phyloP scores from a whole-genome alignment of 2,888 invertebrate species.

The Prenolepis imparis region DNA sequence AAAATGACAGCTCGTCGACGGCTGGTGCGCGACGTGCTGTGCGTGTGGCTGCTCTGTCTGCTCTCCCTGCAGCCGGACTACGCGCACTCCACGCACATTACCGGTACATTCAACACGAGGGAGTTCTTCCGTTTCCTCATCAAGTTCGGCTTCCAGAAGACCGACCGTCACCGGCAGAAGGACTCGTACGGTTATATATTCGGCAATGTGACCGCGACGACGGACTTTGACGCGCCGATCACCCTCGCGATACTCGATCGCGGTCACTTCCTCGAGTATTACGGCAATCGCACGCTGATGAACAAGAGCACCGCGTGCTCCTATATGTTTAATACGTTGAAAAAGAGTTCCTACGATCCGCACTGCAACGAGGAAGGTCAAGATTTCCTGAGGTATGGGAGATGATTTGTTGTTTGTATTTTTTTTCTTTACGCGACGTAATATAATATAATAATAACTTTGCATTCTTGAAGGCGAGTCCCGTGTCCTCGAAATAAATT shows the following conservation, averaged over 20 bases:
- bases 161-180: conserved; percentile 93
- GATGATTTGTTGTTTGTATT: neutral
- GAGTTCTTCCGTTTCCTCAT: conserved; percentile 96
- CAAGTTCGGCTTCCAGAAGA: conserved; percentile 99
- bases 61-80: conserved; percentile 45
- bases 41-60: conserved; percentile 54
- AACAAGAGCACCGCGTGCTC: conserved; percentile 93
- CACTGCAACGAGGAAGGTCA: conserved; percentile 93
- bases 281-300: conserved; percentile 91
- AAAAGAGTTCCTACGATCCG: conserved; percentile 93
- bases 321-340: conserved; percentile 94
- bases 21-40: conserved; percentile 61
- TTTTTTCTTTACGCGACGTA: neutral
- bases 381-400: conserved; percentile 89
- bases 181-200: conserved; percentile 98
- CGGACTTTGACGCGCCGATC: conserved; percentile 89
- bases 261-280: conserved; percentile 95
- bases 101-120: conserved; percentile 89
- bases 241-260: conserved; percentile 97
- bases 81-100: conserved; percentile 87
- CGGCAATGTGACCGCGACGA: conserved; percentile 95
- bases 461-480: conserved; percentile 88
- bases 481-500: conserved; percentile 93
- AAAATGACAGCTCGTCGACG: conserved; percentile 26
- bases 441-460: conserved; percentile 1